A percentile compares a stretch with the other conserved stretches of the same genome.
Conservation (phyloP, 2,888 invertebrate genomes). For the Malthinus seriepunctatus region DNA sequence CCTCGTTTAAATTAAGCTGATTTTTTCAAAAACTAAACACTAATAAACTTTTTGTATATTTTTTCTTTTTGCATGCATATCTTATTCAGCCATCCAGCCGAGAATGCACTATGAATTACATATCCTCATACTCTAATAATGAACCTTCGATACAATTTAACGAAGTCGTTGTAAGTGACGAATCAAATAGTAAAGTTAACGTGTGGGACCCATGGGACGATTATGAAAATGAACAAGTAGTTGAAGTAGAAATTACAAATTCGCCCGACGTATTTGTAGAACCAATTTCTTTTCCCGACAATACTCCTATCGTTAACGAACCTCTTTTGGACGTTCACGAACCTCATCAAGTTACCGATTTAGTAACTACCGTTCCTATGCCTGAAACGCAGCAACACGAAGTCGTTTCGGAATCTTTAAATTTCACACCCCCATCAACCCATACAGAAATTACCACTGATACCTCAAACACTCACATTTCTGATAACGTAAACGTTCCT, state of each 20-base stretch:
- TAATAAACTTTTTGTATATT: slow-evolving; percentile 39
- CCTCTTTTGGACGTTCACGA: not conserved
- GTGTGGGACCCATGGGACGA: slow-evolving; percentile 77
- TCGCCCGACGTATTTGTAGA: no score
- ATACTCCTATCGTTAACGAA: not conserved
- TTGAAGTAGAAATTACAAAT: not conserved
- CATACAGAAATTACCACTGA: no score
- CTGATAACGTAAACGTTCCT: no score
- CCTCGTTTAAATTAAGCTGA: not conserved
- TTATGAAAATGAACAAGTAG: slow-evolving; percentile 53
- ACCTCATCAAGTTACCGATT: no score
- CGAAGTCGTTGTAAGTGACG: not conserved
- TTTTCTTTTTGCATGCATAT: slow-evolving; percentile 52
- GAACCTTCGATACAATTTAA: slow-evolving; percentile 2
- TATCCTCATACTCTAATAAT: slow-evolving; percentile 11
- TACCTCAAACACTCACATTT: no score
- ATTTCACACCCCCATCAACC: no score
- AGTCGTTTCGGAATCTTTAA: no score
- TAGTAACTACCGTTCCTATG: no score
- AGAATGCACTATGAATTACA: slow-evolving; percentile 36
- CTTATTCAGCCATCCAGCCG: slow-evolving; percentile 44
- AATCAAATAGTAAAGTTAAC: slow-evolving; percentile 36
- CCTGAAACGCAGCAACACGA: no score
- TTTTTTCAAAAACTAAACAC: slow-evolving; percentile 32
- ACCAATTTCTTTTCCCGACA: not conserved